Evolutionary conservation across 2,888 invertebrate species (phyloP), one percentile per base, ranked within the genome.

Genomic region (Andrena fulva): DNA sequence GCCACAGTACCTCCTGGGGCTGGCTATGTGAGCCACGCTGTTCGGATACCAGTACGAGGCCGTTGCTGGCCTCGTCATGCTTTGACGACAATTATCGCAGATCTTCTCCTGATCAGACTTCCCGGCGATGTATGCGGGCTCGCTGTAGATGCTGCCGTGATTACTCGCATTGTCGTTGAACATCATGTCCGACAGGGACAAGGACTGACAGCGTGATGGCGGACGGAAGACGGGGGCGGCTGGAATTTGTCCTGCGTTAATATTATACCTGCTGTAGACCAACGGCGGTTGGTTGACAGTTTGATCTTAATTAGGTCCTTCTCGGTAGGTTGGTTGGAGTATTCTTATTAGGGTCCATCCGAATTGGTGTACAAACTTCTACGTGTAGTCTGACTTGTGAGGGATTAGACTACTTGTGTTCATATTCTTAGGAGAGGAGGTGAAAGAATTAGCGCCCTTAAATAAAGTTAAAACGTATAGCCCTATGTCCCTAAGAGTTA

Each of bases 71-170:
- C 96, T 95, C 63, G 96, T 95, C 95, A 96, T 96, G 87, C 96
- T 96, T 89, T 96, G 95, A 92, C 96, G 96, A 91, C 97, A 97
- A 92, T 96, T 96, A 94, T 97, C 96, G 94, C 97, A 97, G 91
- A 96, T 96, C 94, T 96, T 96, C 90, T 96, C 96, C 93, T 96
- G 96, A 42, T 95, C 95, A 68, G 89, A 90, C 56, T 93, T 93
- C 48, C 91, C 91, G 5, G 92, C 92, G 87, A 95, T 94, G 91
- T 98, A 98, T 6, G 97, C 97, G 0, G 98, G 98, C 93, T 98
- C 98, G 92, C 97, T 97, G 93, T 97, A 98, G 82, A 98, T 97
- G 91, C 98, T 98, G 87, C 97, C 97, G 83, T 97, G 97, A 87
- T 96, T 96, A 91, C 95, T 96, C 84, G 96, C 96, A 87, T 96